Percentiles rank a stretch among this genome's conserved stretches.
Conservation (phyloP, 2,888 invertebrate genomes). For the Calameuta idolon region DNA sequence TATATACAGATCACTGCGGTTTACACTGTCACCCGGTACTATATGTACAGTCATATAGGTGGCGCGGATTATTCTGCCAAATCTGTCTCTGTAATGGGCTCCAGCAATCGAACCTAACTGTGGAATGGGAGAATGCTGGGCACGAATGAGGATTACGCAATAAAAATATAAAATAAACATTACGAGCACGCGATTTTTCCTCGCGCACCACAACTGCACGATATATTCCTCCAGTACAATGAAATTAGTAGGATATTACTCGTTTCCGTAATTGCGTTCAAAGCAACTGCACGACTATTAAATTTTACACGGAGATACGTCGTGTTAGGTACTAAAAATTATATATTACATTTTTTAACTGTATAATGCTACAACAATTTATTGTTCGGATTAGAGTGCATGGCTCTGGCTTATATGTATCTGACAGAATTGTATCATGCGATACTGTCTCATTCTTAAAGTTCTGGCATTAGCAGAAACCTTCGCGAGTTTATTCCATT, state of each 20-base stretch:
- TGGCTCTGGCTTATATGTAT: background rate
- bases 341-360: background rate
- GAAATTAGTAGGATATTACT: background rate
- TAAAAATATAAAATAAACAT: background rate
- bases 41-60: background rate
- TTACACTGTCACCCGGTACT: constrained; percentile 23
- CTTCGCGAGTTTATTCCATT: background rate
- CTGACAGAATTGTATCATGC: background rate
- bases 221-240: background rate
- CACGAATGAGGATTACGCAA: background rate
- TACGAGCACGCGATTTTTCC: background rate
- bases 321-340: background rate
- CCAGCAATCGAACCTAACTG: background rate
- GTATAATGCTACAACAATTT: background rate
- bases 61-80: constrained; percentile 10
- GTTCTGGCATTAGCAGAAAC: background rate
- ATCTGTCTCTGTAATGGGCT: constrained; percentile 7
- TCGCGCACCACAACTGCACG: background rate
- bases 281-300: background rate
- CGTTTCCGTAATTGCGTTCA: background rate
- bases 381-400: background rate
- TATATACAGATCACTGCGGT: constrained; percentile 21
- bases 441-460: background rate
- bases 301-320: background rate
- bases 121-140: background rate